phyloP scores from a whole-genome alignment of 1,140 invertebrate genomes.

The Bombus impatiens region DNA sequence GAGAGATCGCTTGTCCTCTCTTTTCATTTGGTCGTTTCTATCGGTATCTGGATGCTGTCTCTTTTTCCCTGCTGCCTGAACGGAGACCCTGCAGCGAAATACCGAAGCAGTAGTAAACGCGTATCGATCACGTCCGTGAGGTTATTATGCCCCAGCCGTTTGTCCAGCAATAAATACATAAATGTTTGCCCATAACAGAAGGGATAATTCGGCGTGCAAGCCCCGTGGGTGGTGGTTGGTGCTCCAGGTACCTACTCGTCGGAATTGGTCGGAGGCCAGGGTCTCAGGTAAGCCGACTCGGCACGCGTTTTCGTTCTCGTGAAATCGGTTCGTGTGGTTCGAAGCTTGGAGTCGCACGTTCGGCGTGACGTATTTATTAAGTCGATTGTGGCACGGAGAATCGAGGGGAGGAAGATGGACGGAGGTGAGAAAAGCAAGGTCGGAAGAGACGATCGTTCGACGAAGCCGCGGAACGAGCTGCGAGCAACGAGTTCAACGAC shows the following conservation, averaged over 20 bases:
- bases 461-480: neutral
- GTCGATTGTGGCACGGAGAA: neutral
- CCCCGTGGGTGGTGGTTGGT: constrained; percentile 48
- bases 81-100: constrained; percentile 13
- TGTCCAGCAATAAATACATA: constrained; percentile 74
- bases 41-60: neutral
- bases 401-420: no score
- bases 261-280: neutral
- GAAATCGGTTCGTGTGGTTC: neutral
- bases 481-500: neutral
- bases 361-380: constrained; percentile 48
- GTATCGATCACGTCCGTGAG: constrained; percentile 62
- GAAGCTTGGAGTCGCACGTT: constrained; percentile 24
- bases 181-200: constrained; percentile 73
- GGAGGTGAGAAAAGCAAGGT: neutral
- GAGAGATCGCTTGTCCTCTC: neutral
- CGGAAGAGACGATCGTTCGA: neutral
- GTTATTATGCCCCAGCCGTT: constrained; percentile 63
- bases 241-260: constrained; percentile 29
- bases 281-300: constrained; percentile 16
- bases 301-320: constrained; percentile 48
- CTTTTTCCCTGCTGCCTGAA: neutral
- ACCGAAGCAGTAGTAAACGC: constrained; percentile 46
- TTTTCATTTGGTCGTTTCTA: neutral
- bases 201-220: constrained; percentile 68